Conservation (phyloP, 2,888 invertebrate species). For the Pachycephus smyrnensis region DNA sequence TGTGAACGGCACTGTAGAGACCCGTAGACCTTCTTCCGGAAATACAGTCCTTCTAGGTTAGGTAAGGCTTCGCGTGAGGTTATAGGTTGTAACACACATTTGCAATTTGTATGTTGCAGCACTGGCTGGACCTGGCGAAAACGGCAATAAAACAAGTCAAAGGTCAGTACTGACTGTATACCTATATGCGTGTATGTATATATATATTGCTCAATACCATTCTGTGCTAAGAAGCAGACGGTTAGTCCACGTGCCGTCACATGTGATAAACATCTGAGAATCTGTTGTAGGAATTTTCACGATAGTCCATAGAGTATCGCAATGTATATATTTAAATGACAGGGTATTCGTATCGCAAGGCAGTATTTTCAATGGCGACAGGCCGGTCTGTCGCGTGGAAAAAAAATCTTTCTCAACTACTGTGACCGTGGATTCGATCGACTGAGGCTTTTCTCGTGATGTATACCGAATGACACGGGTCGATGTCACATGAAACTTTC, state of each 20-base stretch:
- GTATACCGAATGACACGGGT: conserved; percentile 33
- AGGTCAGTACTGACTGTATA: conserved; percentile 70
- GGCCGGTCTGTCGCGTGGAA: neutral
- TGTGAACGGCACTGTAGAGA: too few species aligned
- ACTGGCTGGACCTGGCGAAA: conserved; percentile 94
- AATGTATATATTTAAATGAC: too few species aligned
- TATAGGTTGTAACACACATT: neutral
- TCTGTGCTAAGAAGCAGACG: too few species aligned
- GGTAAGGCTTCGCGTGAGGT: too few species aligned
- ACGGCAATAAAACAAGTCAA: conserved; percentile 92
- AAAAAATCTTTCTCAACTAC: conserved; percentile 19
- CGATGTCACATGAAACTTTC: conserved; percentile 51
- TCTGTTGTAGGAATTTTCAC: too few species aligned
- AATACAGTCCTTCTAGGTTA: too few species aligned
- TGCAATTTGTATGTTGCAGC: conserved; percentile 73
- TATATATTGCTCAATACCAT: neutral
- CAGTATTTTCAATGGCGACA: neutral
- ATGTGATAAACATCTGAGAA: too few species aligned
- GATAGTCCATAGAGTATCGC: too few species aligned
- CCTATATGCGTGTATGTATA: neutral
- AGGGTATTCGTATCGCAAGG: too few species aligned
- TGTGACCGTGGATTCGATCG: conserved; percentile 43
- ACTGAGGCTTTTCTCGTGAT: conserved; percentile 12
- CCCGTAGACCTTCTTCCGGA: too few species aligned
- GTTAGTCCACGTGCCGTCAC: too few species aligned